A percentile compares a stretch with the other conserved stretches of the same genome.
Conservation (phyloP, 2,888 invertebrate species). For the Lobophora halterata region DNA sequence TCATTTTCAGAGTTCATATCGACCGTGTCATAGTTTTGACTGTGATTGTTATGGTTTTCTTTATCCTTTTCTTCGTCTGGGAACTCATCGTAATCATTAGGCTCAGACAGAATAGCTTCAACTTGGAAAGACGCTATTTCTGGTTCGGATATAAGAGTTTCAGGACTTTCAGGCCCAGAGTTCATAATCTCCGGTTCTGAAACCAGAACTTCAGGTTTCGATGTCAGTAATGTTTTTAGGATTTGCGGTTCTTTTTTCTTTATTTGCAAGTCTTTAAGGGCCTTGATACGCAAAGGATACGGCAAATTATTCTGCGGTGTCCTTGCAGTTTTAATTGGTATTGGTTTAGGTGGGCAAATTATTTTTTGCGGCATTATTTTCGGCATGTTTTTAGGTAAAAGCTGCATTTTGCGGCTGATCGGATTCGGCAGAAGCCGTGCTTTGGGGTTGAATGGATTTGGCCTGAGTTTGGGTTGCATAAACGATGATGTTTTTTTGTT, state of each 20-base stretch:
- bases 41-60: constrained; percentile 51
- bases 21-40: constrained; percentile 68
- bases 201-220: constrained; percentile 70
- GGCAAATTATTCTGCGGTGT: constrained; percentile 62
- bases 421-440: constrained; percentile 75
- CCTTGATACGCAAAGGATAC: constrained; percentile 74
- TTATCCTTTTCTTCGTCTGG: constrained; percentile 50
- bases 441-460: constrained; percentile 76
- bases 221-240: constrained; percentile 70
- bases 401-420: constrained; percentile 70
- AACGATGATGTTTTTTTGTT: constrained; percentile 48
- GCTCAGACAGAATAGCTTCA: constrained; percentile 72
- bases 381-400: constrained; percentile 54
- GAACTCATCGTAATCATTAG: constrained; percentile 58
- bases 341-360: constrained; percentile 60
- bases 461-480: constrained; percentile 68
- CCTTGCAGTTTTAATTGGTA: constrained; percentile 61
- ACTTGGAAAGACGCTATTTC: constrained; percentile 78
- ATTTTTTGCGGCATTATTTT: constrained; percentile 59
- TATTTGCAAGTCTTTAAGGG: constrained; percentile 75
- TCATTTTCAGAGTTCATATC: constrained; percentile 77
- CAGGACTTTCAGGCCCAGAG: constrained; percentile 76
- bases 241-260: constrained; percentile 77
- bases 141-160: constrained; percentile 75
- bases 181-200: constrained; percentile 75